Conservation (phyloP, 1,140 invertebrate genomes). For the Andricus grossulariae region DNA sequence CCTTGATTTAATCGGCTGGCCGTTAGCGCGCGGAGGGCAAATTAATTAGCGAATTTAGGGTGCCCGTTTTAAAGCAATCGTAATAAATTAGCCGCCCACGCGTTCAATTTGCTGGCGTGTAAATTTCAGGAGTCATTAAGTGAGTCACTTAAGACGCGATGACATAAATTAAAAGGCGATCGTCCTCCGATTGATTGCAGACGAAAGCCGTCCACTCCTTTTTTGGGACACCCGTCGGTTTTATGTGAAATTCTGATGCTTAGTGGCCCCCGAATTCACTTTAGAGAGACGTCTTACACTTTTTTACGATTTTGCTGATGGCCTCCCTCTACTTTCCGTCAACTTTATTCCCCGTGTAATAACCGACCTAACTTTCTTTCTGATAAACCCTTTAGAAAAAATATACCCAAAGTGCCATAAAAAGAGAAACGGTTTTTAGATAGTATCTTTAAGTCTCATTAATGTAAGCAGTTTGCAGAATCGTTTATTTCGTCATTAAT, state of each 20-base stretch:
- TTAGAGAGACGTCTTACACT: background rate
- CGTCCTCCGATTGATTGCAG: conserved; percentile 51
- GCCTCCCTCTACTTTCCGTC: background rate
- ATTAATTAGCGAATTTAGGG: conserved; percentile 58
- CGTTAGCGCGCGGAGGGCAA: conserved; percentile 48
- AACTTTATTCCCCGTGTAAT: background rate
- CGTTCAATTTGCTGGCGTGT: conserved; percentile 30
- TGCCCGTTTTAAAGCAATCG: conserved; percentile 38
- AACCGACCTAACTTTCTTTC: background rate
- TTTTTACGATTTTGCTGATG: background rate
- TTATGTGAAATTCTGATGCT: background rate
- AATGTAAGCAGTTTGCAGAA: background rate
- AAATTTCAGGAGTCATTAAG: conserved; percentile 47
- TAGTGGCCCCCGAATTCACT: background rate
- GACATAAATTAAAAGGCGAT: conserved; percentile 61
- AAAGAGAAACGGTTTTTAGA: background rate
- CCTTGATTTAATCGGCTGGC: conserved; percentile 16
- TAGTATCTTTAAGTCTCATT: background rate
- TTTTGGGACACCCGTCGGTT: conserved; percentile 19
- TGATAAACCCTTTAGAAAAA: background rate
- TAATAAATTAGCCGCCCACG: conserved; percentile 57
- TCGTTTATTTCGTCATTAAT: background rate
- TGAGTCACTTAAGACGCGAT: conserved; percentile 48
- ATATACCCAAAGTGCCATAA: background rate
- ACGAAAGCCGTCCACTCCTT: conserved; percentile 32